phyloP scores from a whole-genome alignment of 2,113 vertebrate genomes.

The Neotoma lepida region DNA sequence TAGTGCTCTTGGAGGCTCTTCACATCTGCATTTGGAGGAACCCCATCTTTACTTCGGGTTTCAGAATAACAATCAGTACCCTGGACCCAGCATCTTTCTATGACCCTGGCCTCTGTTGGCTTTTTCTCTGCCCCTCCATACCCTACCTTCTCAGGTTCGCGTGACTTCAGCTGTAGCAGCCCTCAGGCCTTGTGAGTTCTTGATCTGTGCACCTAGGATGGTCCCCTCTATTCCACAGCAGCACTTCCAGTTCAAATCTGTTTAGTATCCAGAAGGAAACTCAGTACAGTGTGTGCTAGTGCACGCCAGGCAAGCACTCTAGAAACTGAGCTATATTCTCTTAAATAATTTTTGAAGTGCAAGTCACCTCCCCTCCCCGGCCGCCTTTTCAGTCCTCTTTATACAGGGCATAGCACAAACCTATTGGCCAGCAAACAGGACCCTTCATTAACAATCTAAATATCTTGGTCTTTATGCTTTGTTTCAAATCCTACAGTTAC shows the following conservation, averaged over 20 bases:
- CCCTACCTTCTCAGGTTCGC: neutral
- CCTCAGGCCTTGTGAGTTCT: neutral
- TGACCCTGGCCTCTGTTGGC: neutral
- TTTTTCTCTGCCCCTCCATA: neutral
- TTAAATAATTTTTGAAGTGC: constrained; percentile 5
- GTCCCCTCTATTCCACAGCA: too few species aligned
- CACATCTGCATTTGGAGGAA: neutral
- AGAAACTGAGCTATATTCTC: neutral
- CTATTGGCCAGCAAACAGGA: neutral
- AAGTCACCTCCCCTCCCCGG: neutral
- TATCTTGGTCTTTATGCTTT: neutral
- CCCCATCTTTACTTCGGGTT: neutral
- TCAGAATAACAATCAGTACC: neutral
- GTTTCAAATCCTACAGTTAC: neutral
- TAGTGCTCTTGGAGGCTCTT: neutral
- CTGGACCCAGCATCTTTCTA: neutral
- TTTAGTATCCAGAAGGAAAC: neutral
- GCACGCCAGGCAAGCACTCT: neutral
- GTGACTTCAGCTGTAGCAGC: neutral
- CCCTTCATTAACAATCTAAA: neutral
- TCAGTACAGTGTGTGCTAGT: accelerated
- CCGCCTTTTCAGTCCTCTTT: neutral
- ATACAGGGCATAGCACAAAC: neutral
- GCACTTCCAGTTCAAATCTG: neutral
- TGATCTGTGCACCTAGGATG: too few species aligned